Evolutionary conservation across 2,888 invertebrate species (phyloP), one percentile per base, ranked within the genome.

Genomic region (Netelia inedita): DNA sequence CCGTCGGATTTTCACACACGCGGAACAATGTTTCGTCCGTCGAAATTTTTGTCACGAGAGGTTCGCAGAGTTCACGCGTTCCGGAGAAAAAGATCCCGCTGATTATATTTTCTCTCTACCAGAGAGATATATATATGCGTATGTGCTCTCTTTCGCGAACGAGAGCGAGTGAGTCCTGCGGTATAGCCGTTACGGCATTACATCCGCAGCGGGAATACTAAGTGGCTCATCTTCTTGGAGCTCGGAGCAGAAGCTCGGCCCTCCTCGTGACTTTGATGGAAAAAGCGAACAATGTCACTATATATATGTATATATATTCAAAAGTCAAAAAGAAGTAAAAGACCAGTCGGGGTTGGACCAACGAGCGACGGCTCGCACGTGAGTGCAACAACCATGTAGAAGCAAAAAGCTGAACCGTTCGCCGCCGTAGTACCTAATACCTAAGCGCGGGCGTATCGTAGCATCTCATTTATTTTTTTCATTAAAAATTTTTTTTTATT

Each of bases 221-320:
- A 88, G 87, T 88, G 88, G 87, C 87, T 87, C 76, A 86, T 87
- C 86, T 87, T 87, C 88, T 79, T 72, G 82, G 79, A 53, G 85
- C 28, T 28, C 83, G 68, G 23, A 53, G 85, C 81, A 69, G 83
- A 69, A 73, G 81, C 80, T 74, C 55, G 43, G 43, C 61, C 69
- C 71, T 68, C 55, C 35, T 57, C 74, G 74, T 84, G 84, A 86
- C 82, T 78, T 68, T 74, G 75, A 85, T 78, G 80, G 72, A 86
- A 86, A 79, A 65, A 80, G 63, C 72, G 74, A 73, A 66, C 72
- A 35, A 50, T 50, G n/a, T 53, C 50, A 46, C n/a, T 23, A 43
- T 59, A 16, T 53, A 65, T 10, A 55, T 35, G 9, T 68, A 43
- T 19, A 50, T 68, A 21, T 50, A 57, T 66, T 74, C 46, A 68